These are phyloP conservation scores for Sipha flava DNA, from an alignment of 1,140 invertebrate genomes.

Conservation along the genomic window DNA sequence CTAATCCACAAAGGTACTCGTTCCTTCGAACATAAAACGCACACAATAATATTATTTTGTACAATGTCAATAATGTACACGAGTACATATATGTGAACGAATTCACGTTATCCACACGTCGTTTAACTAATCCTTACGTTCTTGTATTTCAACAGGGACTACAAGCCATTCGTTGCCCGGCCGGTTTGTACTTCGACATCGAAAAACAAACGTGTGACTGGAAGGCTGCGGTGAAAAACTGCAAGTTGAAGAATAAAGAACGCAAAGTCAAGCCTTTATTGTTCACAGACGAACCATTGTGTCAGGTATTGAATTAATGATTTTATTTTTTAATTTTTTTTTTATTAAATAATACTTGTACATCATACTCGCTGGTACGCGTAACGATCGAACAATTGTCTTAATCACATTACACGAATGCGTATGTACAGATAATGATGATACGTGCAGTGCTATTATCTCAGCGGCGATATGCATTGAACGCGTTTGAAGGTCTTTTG, in stretches of 20 bases:
- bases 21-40: too few relatives aligned
- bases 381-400: too few relatives aligned
- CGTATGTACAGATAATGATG: not conserved
- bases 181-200: slow-evolving; percentile 87
- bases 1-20: too few relatives aligned
- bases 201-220: slow-evolving; percentile 94
- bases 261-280: slow-evolving; percentile 80
- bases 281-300: slow-evolving; percentile 84
- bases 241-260: slow-evolving; percentile 83
- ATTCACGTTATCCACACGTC: too few relatives aligned
- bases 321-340: not conserved
- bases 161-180: slow-evolving; percentile 85
- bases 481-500: not conserved
- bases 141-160: slow-evolving; percentile 55
- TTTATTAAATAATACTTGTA: not conserved
- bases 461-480: not conserved
- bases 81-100: too few relatives aligned
- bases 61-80: too few relatives aligned
- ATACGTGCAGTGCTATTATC: not conserved
- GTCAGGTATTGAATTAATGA: slow-evolving; percentile 45
- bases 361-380: too few relatives aligned
- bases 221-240: slow-evolving; percentile 89
- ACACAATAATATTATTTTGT: too few relatives aligned
- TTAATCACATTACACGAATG: too few relatives aligned
- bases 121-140: too few relatives aligned